phyloP scores from a whole-genome alignment of 2,888 invertebrate genomes.

The Margaritifera margaritifera region DNA sequence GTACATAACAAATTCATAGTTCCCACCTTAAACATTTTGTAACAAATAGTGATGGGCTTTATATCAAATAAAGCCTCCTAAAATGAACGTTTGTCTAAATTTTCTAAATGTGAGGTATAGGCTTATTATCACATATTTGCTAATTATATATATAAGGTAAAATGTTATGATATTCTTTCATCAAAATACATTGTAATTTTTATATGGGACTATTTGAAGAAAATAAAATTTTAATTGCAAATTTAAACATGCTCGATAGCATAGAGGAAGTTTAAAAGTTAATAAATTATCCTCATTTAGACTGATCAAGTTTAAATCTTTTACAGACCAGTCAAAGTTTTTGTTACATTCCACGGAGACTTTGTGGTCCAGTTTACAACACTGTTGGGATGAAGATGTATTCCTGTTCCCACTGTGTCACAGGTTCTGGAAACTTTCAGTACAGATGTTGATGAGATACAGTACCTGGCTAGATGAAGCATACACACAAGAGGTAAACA shows the following conservation, averaged over 20 bases:
- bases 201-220: background rate
- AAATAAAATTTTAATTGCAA: no score
- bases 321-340: conserved; percentile 44
- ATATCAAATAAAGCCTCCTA: no score
- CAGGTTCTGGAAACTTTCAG: conserved; percentile 87
- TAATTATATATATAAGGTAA: no score
- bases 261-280: background rate
- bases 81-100: no score
- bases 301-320: background rate
- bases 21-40: no score
- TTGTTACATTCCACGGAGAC: conserved; percentile 73
- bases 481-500: conserved; percentile 57
- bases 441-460: conserved; percentile 88
- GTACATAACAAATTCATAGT: no score
- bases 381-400: conserved; percentile 86
- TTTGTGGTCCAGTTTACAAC: conserved; percentile 76
- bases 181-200: no score
- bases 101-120: no score
- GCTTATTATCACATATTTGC: no score
- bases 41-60: no score
- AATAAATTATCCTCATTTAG: background rate
- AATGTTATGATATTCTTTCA: no score
- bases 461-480: conserved; percentile 77
- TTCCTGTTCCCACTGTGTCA: conserved; percentile 81
- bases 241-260: background rate